phyloP scores from a whole-genome alignment of 2,888 invertebrate species.

The Tetanocera ferruginea region DNA sequence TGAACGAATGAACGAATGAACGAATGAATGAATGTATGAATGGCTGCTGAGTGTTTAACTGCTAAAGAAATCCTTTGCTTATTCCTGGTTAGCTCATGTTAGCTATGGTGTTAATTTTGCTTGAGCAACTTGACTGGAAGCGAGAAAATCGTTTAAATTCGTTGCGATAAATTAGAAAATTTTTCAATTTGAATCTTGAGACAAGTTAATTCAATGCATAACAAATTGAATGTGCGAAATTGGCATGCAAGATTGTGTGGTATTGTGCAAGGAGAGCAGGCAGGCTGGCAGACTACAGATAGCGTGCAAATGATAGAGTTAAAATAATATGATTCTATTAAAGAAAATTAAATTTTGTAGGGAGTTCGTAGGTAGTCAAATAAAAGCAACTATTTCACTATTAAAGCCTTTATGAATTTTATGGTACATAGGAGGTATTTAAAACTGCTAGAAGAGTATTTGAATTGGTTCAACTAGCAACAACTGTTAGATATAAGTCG shows the following conservation, averaged over 20 bases:
- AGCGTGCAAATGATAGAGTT: background rate
- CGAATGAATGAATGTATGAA: background rate
- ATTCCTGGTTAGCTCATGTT: no score
- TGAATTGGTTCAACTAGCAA: no score
- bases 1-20: background rate
- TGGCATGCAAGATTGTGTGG: no score
- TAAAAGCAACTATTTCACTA: no score
- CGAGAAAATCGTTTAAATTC: background rate
- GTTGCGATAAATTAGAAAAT: constrained; percentile 12
- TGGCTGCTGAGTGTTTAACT: background rate
- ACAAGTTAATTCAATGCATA: constrained; percentile 23
- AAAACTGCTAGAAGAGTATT: no score
- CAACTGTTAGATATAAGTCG: no score
- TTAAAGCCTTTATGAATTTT: no score
- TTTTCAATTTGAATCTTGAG: constrained; percentile 15
- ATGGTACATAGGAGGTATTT: no score
- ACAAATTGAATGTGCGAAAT: constrained; percentile 2
- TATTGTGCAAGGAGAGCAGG: no score
- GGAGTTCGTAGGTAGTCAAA: no score
- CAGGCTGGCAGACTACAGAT: background rate
- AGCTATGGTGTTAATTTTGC: constrained; percentile 4
- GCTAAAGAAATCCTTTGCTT: no score
- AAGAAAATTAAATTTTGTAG: no score
- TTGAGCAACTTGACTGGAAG: background rate
- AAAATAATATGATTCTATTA: background rate